phyloP scores from a whole-genome alignment of 1,140 invertebrate species.

The Uloborus diversus region DNA sequence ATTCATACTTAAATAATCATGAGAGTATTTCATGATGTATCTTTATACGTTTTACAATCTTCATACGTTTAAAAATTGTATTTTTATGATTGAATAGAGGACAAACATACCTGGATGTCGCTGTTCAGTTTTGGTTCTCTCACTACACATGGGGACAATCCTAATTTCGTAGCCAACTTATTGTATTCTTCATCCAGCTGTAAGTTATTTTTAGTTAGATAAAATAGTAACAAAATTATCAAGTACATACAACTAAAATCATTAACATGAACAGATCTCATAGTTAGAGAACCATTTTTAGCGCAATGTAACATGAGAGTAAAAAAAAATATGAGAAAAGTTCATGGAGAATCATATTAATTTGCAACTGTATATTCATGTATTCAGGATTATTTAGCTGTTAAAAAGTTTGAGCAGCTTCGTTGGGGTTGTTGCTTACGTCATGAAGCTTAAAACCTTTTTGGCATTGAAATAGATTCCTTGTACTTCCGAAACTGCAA shows the following conservation, averaged over 20 bases:
- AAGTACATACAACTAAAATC: too few relatives aligned
- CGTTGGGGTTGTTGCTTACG: too few relatives aligned
- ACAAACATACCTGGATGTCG: neutral
- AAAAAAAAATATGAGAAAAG: too few relatives aligned
- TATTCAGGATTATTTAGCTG: too few relatives aligned
- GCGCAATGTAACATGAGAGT: too few relatives aligned
- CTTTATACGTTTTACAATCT: neutral
- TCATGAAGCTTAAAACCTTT: too few relatives aligned
- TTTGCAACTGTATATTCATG: too few relatives aligned
- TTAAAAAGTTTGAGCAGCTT: too few relatives aligned
- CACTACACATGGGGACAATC: constrained; percentile 20
- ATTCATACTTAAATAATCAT: neutral
- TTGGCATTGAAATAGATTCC: too few relatives aligned
- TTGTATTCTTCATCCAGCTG: constrained; percentile 50
- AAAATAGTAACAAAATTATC: neutral
- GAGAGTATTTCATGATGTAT: neutral
- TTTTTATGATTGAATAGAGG: neutral
- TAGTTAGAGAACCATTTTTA: neutral
- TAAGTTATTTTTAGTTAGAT: neutral
- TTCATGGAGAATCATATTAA: too few relatives aligned
- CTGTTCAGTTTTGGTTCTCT: neutral
- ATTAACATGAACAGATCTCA: neutral
- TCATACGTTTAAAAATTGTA: neutral
- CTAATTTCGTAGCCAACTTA: constrained; percentile 15
- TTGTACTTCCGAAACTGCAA: too few relatives aligned